These are phyloP conservation scores for Pavo muticus DNA, from an alignment of 2,113 vertebrate species.

Conservation along the genomic window DNA sequence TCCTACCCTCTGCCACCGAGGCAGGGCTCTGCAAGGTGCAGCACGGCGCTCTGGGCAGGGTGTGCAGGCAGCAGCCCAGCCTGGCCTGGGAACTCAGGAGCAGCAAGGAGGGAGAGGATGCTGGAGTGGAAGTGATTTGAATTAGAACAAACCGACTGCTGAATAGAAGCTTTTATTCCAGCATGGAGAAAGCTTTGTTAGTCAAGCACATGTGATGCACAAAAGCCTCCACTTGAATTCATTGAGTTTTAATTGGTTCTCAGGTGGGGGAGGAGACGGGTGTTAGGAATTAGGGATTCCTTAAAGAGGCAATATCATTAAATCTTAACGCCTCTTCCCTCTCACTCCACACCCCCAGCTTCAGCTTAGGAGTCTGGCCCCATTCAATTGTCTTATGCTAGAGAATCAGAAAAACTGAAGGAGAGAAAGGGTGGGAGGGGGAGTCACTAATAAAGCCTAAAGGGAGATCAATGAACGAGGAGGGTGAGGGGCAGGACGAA, in stretches of 20 bases:
- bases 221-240: constrained; percentile 86
- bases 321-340: constrained; percentile 64
- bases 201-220: constrained; percentile 83
- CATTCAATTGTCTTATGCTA: constrained; percentile 52
- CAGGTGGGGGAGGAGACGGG: constrained; percentile 86
- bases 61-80: constrained; percentile 17
- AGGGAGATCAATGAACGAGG: constrained; percentile 53
- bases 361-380: constrained; percentile 53
- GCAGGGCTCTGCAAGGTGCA: constrained; percentile 58
- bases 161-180: constrained; percentile 86
- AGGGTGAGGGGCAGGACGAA: constrained; percentile 55
- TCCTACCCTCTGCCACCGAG: neutral
- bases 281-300: constrained; percentile 79
- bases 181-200: constrained; percentile 84
- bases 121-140: constrained; percentile 83
- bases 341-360: constrained; percentile 23
- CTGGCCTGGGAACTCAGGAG: constrained; percentile 78
- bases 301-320: constrained; percentile 80
- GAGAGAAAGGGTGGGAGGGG: constrained; percentile 51
- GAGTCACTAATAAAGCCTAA: constrained; percentile 39
- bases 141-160: constrained; percentile 81
- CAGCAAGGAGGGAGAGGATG: constrained; percentile 69
- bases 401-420: constrained; percentile 63
- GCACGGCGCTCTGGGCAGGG: constrained; percentile 6
- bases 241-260: constrained; percentile 87